Conservation (phyloP, 2,113 vertebrate species). For the Tor tambroides region DNA sequence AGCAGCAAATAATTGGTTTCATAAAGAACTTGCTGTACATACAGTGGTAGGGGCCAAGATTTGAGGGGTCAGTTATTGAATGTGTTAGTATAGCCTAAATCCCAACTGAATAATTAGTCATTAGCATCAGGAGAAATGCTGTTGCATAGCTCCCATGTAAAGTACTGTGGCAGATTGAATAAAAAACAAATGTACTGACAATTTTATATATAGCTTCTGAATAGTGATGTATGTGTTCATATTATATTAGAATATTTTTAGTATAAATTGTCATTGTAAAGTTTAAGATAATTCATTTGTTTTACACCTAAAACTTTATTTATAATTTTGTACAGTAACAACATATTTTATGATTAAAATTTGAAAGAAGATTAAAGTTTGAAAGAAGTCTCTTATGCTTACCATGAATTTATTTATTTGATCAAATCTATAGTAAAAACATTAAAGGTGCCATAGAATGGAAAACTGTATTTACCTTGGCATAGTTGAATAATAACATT, state of each 20-base stretch:
- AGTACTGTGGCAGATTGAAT: not conserved
- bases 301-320: not conserved
- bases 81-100: not conserved
- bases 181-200: not conserved
- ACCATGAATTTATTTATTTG: not conserved
- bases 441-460: too few species aligned
- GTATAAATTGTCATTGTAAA: not conserved
- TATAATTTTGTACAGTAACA: not conserved
- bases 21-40: not conserved
- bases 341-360: not conserved
- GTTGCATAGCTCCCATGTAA: not conserved
- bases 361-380: not conserved
- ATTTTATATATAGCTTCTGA: not conserved
- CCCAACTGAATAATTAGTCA: not conserved
- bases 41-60: not conserved
- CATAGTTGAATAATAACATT: too few species aligned
- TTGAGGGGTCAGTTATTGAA: not conserved
- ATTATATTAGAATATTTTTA: not conserved
- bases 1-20: not conserved
- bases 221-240: not conserved
- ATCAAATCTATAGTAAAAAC: not conserved
- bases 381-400: not conserved
- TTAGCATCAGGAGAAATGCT: not conserved
- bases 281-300: not conserved
- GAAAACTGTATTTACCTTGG: too few species aligned